Conservation (phyloP, 2,797 vertebrate species). For the Scolopax rusticola region DNA sequence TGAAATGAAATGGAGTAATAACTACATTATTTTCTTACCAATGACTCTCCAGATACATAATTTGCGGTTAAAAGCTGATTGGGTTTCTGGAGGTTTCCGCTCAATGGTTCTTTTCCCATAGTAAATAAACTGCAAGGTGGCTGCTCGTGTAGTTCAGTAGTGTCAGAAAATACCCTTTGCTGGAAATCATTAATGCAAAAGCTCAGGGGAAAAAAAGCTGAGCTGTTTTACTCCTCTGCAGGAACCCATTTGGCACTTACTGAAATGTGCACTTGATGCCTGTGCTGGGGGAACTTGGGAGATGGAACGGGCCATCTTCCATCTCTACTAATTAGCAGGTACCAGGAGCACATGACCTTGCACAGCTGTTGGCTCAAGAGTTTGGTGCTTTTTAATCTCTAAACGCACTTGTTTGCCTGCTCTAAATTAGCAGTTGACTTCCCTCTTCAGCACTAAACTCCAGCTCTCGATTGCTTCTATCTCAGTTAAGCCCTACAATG, state of each 20-base stretch:
- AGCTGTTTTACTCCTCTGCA: background rate
- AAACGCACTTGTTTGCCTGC: background rate
- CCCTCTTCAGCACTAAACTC: rapidly evolving
- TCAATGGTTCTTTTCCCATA: background rate
- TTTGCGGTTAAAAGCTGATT: background rate
- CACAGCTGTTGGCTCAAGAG: background rate
- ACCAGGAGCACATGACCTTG: background rate
- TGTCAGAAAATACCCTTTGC: background rate
- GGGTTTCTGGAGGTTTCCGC: background rate
- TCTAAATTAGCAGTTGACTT: background rate
- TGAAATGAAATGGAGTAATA: constrained; percentile 26
- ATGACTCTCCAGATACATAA: background rate
- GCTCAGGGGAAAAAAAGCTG: background rate
- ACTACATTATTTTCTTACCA: background rate
- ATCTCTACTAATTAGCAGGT: background rate
- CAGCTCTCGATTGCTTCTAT: rapidly evolving
- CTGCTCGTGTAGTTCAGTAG: background rate
- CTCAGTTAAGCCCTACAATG: background rate
- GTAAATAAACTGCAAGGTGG: background rate
- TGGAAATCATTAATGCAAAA: background rate
- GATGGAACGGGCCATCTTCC: background rate
- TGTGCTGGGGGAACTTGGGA: background rate
- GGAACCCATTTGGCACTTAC: background rate
- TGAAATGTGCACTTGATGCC: no score
- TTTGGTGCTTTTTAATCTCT: background rate